Base-by-base conservation (phyloP, 2,113 vertebrate species). In the Bubo blakistoni region DNA sequence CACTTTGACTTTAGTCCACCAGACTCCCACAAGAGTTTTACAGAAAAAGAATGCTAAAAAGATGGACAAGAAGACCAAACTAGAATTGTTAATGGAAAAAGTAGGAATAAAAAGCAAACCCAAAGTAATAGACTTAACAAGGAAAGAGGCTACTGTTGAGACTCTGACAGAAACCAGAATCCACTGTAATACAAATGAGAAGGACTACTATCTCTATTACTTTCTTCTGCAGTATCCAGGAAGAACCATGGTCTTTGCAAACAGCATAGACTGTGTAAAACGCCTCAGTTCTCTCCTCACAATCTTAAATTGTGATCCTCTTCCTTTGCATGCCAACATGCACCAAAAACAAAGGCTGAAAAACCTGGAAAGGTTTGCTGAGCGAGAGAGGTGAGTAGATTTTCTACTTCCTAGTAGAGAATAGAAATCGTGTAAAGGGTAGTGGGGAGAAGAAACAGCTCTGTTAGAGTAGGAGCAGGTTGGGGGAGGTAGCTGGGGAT, bases 221-320 rank as follows among this genome's bases (percentile, higher is more conserved):
- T 99, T 99, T 93, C 96, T 99, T 92, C 98, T 99, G 54, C 99
- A 99, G 97, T 98, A 99, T 81, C 99, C 99, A 3, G 99, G 99
- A 27, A 99, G 99, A 91, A 99, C 98, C 88, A 98, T 99, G 98
- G 99, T 99, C 96, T 99, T 99, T 79, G 99, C 99, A 86, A 99
- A 99, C 97, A 99, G 99, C 78, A 99, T 99, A 88, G 99, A 99
- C 92, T 99, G 99, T 88, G 99, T 99, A 97, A 99, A 99, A 95
- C 98, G 99, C 71, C 98, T 99, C 52, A 99, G 93, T 49, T 98
- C 98, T 44, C 98, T 99, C 76, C 98, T 99, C 94, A 98, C 98
- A n/a, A 99, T 99, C 94, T 81, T 99, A 96, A 99, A 99, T 62
- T 97, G 98, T 26, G 97, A 97, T 81, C 99, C 99, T 0, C 97